phyloP scores from a whole-genome alignment of 2,888 invertebrate genomes.

The Acanthosepion esculentum region DNA sequence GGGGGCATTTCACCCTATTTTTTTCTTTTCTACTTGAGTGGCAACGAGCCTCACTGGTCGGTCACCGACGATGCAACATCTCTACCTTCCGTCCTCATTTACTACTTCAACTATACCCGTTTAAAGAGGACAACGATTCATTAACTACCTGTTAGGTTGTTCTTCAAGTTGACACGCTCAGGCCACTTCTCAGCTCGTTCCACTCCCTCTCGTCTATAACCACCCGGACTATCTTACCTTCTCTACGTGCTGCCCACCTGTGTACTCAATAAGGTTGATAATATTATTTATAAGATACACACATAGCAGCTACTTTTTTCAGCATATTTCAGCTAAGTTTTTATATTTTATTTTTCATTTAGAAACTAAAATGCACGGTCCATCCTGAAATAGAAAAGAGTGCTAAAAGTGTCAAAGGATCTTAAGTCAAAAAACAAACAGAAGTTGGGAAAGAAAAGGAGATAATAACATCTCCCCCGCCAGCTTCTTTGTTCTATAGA shows the following conservation, averaged over 20 bases:
- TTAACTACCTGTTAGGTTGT: background rate
- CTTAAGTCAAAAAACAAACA: too few relatives aligned
- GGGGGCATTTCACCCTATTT: too few relatives aligned
- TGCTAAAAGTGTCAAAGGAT: too few relatives aligned
- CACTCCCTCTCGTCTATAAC: background rate
- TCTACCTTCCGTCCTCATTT: background rate
- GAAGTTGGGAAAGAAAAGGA: too few relatives aligned
- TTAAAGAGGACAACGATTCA: background rate
- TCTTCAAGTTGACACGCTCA: conserved; percentile 37
- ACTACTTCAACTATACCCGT: conserved; percentile 6
- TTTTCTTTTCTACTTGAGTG: background rate
- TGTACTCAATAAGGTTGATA: background rate
- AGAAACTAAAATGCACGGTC: background rate
- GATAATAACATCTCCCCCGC: too few relatives aligned
- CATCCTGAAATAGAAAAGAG: too few relatives aligned
- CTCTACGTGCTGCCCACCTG: background rate
- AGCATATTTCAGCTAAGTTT: background rate
- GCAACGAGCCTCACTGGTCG: background rate
- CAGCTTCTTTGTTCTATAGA: too few relatives aligned
- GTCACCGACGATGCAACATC: background rate
- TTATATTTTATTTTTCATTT: background rate
- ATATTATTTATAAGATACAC: background rate
- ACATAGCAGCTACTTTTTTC: background rate
- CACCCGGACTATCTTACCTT: background rate
- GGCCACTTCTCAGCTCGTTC: background rate